A percentile compares a stretch with the other conserved stretches of the same genome.
These are phyloP conservation scores for Araneus ventricosus DNA, from an alignment of 1,140 invertebrate genomes.

Conservation along the genomic window DNA sequence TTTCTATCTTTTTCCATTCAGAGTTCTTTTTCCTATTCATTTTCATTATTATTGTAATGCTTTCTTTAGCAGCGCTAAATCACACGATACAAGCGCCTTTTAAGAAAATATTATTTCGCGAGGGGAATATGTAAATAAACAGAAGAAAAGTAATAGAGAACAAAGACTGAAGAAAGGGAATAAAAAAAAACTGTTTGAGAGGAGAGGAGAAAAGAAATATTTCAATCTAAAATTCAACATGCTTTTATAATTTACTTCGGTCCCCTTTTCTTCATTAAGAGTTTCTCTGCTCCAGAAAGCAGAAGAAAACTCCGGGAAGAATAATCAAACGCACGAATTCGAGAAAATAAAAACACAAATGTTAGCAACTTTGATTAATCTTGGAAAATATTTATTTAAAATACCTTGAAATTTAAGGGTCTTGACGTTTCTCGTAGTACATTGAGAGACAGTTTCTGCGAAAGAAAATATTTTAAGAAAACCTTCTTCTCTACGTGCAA, in stretches of 20 bases:
- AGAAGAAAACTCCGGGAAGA: constrained; percentile 9
- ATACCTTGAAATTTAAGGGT: constrained; percentile 46
- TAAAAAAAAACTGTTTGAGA: not conserved
- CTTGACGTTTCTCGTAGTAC: not conserved
- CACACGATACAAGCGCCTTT: not conserved
- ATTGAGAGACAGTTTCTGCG: constrained; percentile 15
- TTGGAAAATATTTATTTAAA: constrained; percentile 60
- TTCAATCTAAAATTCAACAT: constrained; percentile 44
- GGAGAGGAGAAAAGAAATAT: not conserved
- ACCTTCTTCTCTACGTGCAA: not conserved
- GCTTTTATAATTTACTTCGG: constrained; percentile 9
- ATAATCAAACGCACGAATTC: constrained; percentile 36
- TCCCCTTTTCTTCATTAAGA: constrained; percentile 35
- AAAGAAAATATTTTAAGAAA: constrained; percentile 30
- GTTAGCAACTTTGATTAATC: constrained; percentile 42
- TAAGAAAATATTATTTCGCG: constrained; percentile 19
- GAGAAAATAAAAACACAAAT: not conserved
- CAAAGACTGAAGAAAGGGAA: not conserved
- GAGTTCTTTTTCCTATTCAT: not conserved
- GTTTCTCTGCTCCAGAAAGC: not conserved
- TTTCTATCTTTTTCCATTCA: not conserved
- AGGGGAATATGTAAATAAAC: constrained; percentile 39
- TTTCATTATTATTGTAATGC: not conserved
- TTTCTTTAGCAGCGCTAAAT: constrained; percentile 4
- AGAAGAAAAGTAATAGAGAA: not conserved